Conservation (phyloP, 2,888 invertebrate species). For the Unio delphinus region DNA sequence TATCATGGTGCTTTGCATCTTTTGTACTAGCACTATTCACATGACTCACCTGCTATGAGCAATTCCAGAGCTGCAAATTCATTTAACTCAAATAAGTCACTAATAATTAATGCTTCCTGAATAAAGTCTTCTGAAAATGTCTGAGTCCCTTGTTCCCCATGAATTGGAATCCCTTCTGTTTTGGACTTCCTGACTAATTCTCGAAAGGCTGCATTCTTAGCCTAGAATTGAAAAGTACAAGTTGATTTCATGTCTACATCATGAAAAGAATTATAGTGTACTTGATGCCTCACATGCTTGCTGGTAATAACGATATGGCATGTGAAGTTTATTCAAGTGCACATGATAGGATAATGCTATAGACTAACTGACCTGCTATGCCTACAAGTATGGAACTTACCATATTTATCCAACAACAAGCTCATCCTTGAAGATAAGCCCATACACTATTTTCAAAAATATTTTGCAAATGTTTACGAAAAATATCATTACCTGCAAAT, state of each 20-base stretch:
- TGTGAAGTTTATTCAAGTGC: too few relatives aligned
- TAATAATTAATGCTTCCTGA: conserved; percentile 93
- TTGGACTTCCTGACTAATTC: conserved; percentile 87
- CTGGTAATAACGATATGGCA: too few relatives aligned
- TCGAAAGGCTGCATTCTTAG: conserved; percentile 82
- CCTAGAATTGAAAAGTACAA: conserved; percentile 50
- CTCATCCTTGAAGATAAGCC: too few relatives aligned
- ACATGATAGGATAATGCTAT: too few relatives aligned
- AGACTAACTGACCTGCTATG: too few relatives aligned
- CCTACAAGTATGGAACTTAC: too few relatives aligned
- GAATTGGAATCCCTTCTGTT: conserved; percentile 73
- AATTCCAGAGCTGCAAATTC: conserved; percentile 92
- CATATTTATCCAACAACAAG: too few relatives aligned
- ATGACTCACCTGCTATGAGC: conserved; percentile 82
- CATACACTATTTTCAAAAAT: too few relatives aligned
- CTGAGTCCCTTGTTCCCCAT: conserved; percentile 66
- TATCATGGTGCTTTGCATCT: background rate
- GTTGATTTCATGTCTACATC: background rate
- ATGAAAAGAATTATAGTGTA: too few relatives aligned
- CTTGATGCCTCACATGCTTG: too few relatives aligned
- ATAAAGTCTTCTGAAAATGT: conserved; percentile 85
- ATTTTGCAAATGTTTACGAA: too few relatives aligned
- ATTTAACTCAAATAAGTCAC: conserved; percentile 95
- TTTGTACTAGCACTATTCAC: conserved; percentile 81
- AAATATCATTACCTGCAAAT: too few relatives aligned